phyloP scores from a whole-genome alignment of 1,140 invertebrate genomes.

The Drosophila tani region DNA sequence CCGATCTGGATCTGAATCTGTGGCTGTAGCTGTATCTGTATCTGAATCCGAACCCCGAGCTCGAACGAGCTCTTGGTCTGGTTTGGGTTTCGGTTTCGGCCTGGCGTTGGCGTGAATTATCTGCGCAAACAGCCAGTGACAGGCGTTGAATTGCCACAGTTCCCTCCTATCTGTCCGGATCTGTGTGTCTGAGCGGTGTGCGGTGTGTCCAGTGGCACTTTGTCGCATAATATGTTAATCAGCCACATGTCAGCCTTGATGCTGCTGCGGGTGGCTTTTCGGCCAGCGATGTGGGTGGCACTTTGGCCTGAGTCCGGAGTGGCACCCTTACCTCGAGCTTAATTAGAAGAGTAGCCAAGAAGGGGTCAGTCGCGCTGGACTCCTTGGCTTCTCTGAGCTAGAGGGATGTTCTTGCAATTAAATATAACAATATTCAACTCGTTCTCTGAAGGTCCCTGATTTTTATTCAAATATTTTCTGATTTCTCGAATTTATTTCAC shows the following conservation, averaged over 20 bases:
- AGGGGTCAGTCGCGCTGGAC: not conserved
- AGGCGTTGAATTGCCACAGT: conserved; percentile 75
- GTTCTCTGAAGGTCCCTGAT: too few species aligned
- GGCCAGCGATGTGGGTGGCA: conserved; percentile 37
- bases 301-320: not conserved
- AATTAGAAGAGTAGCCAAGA: conserved; percentile 23
- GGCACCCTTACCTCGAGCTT: conserved; percentile 7
- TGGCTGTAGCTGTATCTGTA: not conserved
- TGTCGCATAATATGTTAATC: conserved; percentile 83
- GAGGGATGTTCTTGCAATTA: not conserved
- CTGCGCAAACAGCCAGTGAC: conserved; percentile 79
- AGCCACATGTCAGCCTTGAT: conserved; percentile 68
- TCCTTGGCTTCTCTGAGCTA: not conserved
- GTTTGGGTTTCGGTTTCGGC: conserved; percentile 17
- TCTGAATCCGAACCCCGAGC: conserved; percentile 10
- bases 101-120: conserved; percentile 79
- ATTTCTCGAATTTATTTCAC: not conserved
- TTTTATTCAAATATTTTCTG: not conserved
- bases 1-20: conserved; percentile 31
- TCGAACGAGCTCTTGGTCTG: not conserved
- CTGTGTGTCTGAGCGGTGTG: conserved; percentile 28
- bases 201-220: conserved; percentile 72
- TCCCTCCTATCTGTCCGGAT: conserved; percentile 28
- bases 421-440: not conserved
- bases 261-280: conserved; percentile 57